phyloP scores from a whole-genome alignment of 2,888 invertebrate genomes.

The Brenthis hecate region DNA sequence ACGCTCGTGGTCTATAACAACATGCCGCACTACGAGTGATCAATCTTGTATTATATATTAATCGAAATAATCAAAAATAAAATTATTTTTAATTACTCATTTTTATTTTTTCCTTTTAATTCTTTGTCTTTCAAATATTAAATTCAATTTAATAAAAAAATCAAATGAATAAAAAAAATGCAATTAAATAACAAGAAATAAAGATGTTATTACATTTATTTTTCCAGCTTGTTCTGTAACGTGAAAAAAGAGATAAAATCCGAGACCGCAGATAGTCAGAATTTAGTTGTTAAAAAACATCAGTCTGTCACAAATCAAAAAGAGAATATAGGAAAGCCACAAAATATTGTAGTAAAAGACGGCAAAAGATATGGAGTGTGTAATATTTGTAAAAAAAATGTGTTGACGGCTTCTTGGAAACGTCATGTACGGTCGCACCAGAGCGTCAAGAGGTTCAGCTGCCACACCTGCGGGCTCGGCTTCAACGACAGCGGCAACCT shows the following conservation, averaged over 20 bases:
- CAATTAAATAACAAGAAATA: too few relatives aligned
- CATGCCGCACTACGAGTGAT: slow-evolving; percentile 34
- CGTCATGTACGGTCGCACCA: slow-evolving; percentile 74
- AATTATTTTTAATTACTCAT: background rate
- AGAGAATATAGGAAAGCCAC: slow-evolving; percentile 25
- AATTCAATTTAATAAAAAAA: too few relatives aligned
- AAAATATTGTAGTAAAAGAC: slow-evolving; percentile 38
- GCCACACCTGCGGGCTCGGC: slow-evolving; percentile 77
- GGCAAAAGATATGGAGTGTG: slow-evolving; percentile 57
- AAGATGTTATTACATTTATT: background rate
- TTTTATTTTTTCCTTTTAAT: background rate
- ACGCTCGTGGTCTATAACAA: background rate
- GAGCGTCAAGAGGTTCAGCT: slow-evolving; percentile 67
- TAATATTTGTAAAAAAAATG: slow-evolving; percentile 61
- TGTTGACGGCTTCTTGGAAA: slow-evolving; percentile 58
- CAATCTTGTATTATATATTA: too few relatives aligned
- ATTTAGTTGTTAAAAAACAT: background rate
- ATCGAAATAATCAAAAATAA: background rate
- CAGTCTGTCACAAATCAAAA: background rate
- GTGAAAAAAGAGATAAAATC: slow-evolving; percentile 19
- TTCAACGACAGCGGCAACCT: slow-evolving; percentile 77
- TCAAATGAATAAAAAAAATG: too few relatives aligned
- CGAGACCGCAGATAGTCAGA: background rate
- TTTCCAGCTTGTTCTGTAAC: background rate
- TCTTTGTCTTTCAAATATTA: background rate